Evolutionary conservation across 2,888 invertebrate genomes (phyloP).

Genomic region (Sisyra nigra): DNA sequence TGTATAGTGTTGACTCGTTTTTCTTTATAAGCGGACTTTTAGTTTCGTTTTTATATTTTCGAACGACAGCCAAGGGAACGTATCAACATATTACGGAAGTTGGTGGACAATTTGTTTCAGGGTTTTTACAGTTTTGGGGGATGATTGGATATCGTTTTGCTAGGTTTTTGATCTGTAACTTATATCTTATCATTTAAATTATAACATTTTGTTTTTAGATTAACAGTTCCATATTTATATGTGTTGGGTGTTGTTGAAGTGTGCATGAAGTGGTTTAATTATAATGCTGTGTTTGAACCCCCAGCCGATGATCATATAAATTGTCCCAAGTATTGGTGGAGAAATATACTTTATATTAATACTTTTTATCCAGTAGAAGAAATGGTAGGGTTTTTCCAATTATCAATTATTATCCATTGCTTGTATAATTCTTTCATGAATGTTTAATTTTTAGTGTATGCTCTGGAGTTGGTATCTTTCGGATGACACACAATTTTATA

Average conservation of each 20-base stretch:
- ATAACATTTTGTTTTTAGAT: conserved; percentile 24
- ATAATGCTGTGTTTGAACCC: conserved; percentile 70
- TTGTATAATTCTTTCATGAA: too few relatives aligned
- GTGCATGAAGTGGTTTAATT: conserved; percentile 71
- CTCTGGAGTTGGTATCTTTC: conserved; percentile 84
- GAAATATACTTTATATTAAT: conserved; percentile 73
- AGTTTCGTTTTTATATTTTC: conserved; percentile 73
- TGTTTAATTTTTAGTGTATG: conserved; percentile 52
- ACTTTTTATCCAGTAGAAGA: conserved; percentile 70
- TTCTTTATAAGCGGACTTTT: conserved; percentile 68
- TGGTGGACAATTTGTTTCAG: conserved; percentile 41
- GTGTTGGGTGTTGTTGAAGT: conserved; percentile 71
- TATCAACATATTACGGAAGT: conserved; percentile 44
- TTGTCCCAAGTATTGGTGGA: conserved; percentile 78
- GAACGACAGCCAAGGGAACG: conserved; percentile 58
- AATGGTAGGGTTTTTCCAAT: conserved; percentile 41
- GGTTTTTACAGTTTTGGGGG: conserved; percentile 55
- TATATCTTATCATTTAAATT: too few relatives aligned
- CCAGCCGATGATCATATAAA: conserved; percentile 66
- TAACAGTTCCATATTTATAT: conserved; percentile 69
- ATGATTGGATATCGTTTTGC: conserved; percentile 62
- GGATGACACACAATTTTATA: conserved; percentile 76
- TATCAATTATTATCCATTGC: background rate
- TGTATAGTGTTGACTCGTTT: conserved; percentile 69
- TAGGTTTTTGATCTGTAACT: conserved; percentile 36